phyloP scores from a whole-genome alignment of 2,888 invertebrate genomes.

The Helleia helle region DNA sequence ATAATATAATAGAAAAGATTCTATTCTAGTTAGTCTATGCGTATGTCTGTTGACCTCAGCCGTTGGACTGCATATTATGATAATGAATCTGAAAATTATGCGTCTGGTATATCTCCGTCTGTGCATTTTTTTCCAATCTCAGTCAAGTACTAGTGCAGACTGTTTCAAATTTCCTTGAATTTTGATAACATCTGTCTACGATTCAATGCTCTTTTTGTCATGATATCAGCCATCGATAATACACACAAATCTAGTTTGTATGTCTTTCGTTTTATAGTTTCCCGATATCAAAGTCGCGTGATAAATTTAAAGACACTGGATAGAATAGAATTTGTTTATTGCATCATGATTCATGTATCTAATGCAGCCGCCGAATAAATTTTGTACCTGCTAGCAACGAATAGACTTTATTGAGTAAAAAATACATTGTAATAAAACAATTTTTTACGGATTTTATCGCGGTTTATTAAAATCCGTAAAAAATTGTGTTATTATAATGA shows the following conservation, averaged over 20 bases:
- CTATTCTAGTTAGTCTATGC: constrained; percentile 19
- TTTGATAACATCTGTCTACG: constrained; percentile 57
- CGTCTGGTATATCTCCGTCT: constrained; percentile 49
- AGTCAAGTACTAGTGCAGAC: constrained; percentile 66
- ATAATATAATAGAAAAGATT: no score
- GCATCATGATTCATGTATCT: constrained; percentile 67
- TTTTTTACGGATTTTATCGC: no score
- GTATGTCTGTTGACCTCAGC: constrained; percentile 51
- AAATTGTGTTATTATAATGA: no score
- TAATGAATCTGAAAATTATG: constrained; percentile 70
- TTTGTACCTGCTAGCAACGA: constrained; percentile 23
- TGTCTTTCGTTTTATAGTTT: neutral
- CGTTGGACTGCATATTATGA: constrained; percentile 63
- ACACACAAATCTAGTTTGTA: constrained; percentile 28
- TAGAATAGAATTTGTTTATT: constrained; percentile 50
- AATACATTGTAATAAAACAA: no score
- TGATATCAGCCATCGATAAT: constrained; percentile 8
- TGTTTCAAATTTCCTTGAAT: constrained; percentile 69
- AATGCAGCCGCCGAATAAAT: constrained; percentile 66
- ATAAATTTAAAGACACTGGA: constrained; percentile 24
- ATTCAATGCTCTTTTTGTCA: constrained; percentile 30
- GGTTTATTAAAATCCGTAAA: no score
- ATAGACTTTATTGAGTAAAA: no score
- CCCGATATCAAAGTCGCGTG: constrained; percentile 31
- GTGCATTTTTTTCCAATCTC: constrained; percentile 66